Evolutionary conservation across 1,140 invertebrate genomes (phyloP).

Genomic region (Sminthurinus signatus): DNA sequence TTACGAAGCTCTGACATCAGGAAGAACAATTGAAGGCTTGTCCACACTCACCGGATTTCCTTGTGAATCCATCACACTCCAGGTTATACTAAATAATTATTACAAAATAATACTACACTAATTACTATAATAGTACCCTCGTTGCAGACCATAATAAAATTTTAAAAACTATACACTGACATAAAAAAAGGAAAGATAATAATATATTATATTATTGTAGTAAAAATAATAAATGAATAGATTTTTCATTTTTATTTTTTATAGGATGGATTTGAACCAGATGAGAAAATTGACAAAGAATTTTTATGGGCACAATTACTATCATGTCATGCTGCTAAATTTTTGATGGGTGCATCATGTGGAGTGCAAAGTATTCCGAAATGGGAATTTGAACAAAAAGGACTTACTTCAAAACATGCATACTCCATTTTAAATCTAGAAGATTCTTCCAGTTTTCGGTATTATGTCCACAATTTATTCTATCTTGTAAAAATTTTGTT

Average conservation of each 20-base stretch:
- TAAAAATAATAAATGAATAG: conserved; percentile 43
- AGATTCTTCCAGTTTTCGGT: not conserved
- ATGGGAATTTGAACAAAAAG: too few species aligned
- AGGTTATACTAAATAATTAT: conserved; percentile 42
- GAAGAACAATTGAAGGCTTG: conserved; percentile 89
- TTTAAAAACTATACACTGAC: too few species aligned
- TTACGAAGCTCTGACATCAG: conserved; percentile 91
- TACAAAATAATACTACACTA: not conserved
- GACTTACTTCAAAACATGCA: too few species aligned
- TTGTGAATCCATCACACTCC: conserved; percentile 52
- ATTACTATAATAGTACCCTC: too few species aligned
- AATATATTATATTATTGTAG: conserved; percentile 42
- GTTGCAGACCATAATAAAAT: not conserved
- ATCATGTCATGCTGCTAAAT: not conserved
- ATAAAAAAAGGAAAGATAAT: not conserved
- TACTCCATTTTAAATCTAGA: too few species aligned
- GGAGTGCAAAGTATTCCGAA: too few species aligned
- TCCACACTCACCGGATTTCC: conserved; percentile 76
- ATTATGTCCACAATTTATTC: too few species aligned
- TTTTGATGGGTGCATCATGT: not conserved
- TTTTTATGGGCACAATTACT: too few species aligned
- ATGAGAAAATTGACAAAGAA: too few species aligned
- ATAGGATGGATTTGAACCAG: too few species aligned
- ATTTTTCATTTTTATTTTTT: too few species aligned
- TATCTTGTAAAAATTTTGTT: too few species aligned